Evolutionary conservation across 2,888 invertebrate species (phyloP).

Genomic region (Rugalucina vietnamica): DNA sequence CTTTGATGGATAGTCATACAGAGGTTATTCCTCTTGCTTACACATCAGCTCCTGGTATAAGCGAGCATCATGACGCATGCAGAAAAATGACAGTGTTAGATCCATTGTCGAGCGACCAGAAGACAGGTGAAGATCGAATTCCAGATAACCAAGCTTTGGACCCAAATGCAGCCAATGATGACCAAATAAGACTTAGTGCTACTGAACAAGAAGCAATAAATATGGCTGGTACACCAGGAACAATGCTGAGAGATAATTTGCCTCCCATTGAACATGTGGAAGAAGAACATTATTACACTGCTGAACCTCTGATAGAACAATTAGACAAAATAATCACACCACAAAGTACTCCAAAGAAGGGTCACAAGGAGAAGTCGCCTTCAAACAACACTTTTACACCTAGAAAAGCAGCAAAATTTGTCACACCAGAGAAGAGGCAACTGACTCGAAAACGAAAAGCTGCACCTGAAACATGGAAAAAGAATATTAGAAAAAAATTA

Average conservation of each 20-base stretch:
- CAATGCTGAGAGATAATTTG: background rate
- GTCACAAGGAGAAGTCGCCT: background rate
- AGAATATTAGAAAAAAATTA: slow-evolving; percentile 44
- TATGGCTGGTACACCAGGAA: no score
- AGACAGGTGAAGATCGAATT: background rate
- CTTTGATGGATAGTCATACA: background rate
- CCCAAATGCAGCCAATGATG: no score
- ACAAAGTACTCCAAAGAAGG: background rate
- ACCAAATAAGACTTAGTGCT: background rate
- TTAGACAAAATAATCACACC: background rate
- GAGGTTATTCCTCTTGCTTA: slow-evolving; percentile 13
- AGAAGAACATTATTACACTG: background rate
- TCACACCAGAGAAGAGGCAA: slow-evolving; percentile 19
- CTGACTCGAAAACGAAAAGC: slow-evolving; percentile 26
- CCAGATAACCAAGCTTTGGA: background rate
- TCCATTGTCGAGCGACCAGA: background rate
- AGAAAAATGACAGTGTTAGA: background rate
- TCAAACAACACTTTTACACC: slow-evolving; percentile 5
- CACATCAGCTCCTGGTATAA: slow-evolving; percentile 7
- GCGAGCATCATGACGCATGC: slow-evolving; percentile 27
- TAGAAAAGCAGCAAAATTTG: slow-evolving; percentile 14
- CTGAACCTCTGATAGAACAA: background rate
- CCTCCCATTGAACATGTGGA: background rate
- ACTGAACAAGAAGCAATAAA: no score
- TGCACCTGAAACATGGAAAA: slow-evolving; percentile 39